Percentiles rank a stretch among this genome's conserved stretches.
These are phyloP conservation scores for Oceanites oceanicus DNA, from an alignment of 2,113 vertebrate genomes.

Conservation along the genomic window DNA sequence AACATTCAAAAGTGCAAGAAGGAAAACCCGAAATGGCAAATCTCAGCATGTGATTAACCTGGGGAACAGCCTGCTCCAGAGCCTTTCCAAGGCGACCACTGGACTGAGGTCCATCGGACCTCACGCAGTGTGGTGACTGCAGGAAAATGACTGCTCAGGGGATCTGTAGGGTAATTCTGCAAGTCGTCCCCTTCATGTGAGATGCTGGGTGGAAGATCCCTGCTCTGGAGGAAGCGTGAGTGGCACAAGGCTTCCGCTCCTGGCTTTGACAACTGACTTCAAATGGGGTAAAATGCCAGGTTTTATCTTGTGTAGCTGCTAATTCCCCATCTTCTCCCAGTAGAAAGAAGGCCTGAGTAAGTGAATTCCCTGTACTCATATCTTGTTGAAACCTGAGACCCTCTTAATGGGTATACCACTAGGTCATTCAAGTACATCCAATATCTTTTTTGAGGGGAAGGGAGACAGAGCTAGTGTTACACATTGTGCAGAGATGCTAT, in stretches of 20 bases:
- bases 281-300: not conserved
- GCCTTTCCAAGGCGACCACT: not conserved
- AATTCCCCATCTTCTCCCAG: not conserved
- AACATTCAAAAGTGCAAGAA: not conserved
- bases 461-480: constrained; percentile 36
- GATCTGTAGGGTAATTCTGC: not conserved
- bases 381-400: constrained; percentile 23
- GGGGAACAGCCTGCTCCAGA: not conserved
- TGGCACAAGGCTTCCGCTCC: not conserved
- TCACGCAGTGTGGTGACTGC: fast-evolving
- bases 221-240: not conserved
- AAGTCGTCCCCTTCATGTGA: not conserved
- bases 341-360: not conserved
- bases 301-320: not conserved
- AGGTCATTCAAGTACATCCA: constrained; percentile 43
- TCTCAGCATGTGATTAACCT: not conserved
- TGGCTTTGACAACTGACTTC: not conserved
- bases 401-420: not conserved
- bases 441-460: constrained; percentile 28
- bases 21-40: not conserved
- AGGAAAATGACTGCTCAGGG: not conserved
- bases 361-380: not conserved
- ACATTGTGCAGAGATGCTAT: constrained; percentile 8
- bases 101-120: not conserved
- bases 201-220: not conserved